These are phyloP conservation scores for Equus quagga DNA, from an alignment of 2,113 vertebrate species.

Conservation along the genomic window DNA sequence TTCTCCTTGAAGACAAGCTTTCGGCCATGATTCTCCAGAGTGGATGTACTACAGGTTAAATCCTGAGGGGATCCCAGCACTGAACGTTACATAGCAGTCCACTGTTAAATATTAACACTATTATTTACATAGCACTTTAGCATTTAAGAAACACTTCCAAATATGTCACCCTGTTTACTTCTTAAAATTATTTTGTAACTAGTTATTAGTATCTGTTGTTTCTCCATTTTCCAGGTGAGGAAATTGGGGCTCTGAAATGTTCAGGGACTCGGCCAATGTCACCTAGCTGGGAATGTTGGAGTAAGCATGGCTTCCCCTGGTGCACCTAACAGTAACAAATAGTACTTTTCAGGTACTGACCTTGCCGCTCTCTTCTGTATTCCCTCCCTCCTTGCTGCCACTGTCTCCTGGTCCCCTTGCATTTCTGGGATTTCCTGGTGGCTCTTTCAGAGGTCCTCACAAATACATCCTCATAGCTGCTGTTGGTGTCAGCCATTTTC, in stretches of 20 bases:
- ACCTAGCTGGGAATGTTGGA: neutral
- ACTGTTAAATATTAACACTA: constrained; percentile 15
- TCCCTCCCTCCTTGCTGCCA: neutral
- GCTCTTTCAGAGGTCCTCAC: neutral
- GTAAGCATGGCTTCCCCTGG: neutral
- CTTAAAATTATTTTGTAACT: constrained; percentile 8
- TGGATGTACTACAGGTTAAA: neutral
- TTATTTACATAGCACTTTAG: neutral
- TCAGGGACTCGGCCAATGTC: neutral
- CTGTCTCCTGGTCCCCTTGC: neutral
- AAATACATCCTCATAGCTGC: neutral
- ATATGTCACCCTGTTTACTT: constrained; percentile 17
- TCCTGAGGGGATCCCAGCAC: neutral
- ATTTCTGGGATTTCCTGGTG: neutral
- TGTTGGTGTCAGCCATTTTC: neutral
- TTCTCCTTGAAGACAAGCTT: constrained; percentile 56
- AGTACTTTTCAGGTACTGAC: neutral
- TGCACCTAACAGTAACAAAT: neutral
- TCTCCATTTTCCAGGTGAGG: neutral
- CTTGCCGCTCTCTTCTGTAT: neutral
- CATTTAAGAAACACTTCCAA: constrained; percentile 38
- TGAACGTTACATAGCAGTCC: neutral
- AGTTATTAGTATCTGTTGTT: neutral
- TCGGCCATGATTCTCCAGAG: constrained; percentile 23
- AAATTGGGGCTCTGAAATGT: neutral